A percentile compares a stretch with the other conserved stretches of the same genome.
These are phyloP conservation scores for Mongoloraphidia duomilia DNA, from an alignment of 2,888 invertebrate genomes.

Conservation along the genomic window DNA sequence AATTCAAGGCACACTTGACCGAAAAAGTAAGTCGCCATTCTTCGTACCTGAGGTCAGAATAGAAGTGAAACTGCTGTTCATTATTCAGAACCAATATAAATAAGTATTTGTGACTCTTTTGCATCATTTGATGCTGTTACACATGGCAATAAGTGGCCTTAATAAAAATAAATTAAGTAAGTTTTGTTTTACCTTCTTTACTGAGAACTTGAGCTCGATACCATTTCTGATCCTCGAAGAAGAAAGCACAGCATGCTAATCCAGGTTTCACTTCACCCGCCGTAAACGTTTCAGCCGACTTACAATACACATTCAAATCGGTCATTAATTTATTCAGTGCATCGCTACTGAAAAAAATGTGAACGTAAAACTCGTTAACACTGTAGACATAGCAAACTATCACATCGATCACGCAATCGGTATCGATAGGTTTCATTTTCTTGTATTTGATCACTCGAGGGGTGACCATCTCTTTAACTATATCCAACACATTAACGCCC, in stretches of 20 bases:
- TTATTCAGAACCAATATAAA: too few relatives aligned
- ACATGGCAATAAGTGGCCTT: too few relatives aligned
- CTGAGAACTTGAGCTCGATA: conserved; percentile 70
- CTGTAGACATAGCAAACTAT: conserved; percentile 52
- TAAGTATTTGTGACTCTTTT: too few relatives aligned
- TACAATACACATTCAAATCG: conserved; percentile 44
- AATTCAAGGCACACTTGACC: too few relatives aligned
- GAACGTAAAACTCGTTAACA: conserved; percentile 59
- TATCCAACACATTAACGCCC: conserved; percentile 41
- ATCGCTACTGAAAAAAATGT: conserved; percentile 44
- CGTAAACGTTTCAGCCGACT: conserved; percentile 21
- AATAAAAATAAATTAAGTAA: too few relatives aligned
- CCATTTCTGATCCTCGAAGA: conserved; percentile 70
- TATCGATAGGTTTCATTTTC: conserved; percentile 24
- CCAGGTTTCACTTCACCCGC: conserved; percentile 37
- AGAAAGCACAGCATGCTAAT: conserved; percentile 65
- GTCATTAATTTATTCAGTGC: conserved; percentile 52
- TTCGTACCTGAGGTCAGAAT: too few relatives aligned
- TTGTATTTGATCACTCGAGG: conserved; percentile 12
- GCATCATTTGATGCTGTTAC: too few relatives aligned
- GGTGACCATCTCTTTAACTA: conserved; percentile 28
- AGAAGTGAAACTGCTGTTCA: too few relatives aligned
- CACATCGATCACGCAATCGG: conserved; percentile 31
- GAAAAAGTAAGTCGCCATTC: too few relatives aligned
- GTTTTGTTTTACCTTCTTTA: conserved; percentile 23